Evolutionary conservation across 2,113 vertebrate species (phyloP), one percentile per base, ranked within the genome.

Genomic region (Collichthys lucidus): DNA sequence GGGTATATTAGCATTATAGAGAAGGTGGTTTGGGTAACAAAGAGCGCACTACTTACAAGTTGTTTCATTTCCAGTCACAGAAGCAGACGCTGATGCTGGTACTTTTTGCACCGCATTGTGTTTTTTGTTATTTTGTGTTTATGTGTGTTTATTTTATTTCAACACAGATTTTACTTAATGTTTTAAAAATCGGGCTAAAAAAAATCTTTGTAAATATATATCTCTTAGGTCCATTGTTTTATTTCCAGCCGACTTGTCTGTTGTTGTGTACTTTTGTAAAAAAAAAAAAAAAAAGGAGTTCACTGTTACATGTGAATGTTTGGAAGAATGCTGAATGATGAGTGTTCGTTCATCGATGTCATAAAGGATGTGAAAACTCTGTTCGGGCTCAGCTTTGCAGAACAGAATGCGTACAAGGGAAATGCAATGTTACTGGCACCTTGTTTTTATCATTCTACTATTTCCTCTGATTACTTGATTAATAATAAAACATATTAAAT

Each of bases 401-500:
- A 62, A 31, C 3, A 24, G 55, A 88, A 63, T 86, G 66, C 82
- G 73, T 63, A 77, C 77, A 89, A 85, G 74, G 86, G 80, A 88
- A 88, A 87, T 74, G 74, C 70, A 84, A 75, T 87, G 74, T 85
- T 68, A 88, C 62, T 64, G 80, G 79, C 88, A 86, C 76, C 66
- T 87, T 90, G 64, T 86, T 92, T 90, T 79, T 88, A 86, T 83
- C 70, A 85, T 89, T 93, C 81, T 85, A 81, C 82, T 89, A 85
- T 88, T 89, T 88, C 79, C 74, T 88, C 82, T 90, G 80, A 69
- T 88, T 77, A 88, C 77, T 87, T 83, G 66, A 89, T 93, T 93
- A 81, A 88, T 92, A 92, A 93, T 92, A 92, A 90, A 91, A 88
- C 61, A 71, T 72, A 78, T 83, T 86, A 85, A 90, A 89, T 89